phyloP scores from a whole-genome alignment of 2,797 vertebrate genomes.

The Eupleurogrammus muticus region DNA sequence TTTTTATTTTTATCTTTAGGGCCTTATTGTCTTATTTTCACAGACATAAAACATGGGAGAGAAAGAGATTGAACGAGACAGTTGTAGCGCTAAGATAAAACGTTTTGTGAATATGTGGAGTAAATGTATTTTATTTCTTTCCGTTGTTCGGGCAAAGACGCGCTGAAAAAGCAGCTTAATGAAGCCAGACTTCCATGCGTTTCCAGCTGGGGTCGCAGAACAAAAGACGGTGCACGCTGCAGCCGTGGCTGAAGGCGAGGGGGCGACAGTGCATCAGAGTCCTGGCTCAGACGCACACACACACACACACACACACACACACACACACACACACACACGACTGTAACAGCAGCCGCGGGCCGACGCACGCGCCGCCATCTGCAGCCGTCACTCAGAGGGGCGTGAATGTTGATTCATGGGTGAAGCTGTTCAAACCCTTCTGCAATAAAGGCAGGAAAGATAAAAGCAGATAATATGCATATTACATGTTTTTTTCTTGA shows the following conservation, averaged over 20 bases:
- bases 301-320: no score
- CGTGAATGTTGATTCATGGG: conserved; percentile 69
- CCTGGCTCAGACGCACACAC: conserved; percentile 50
- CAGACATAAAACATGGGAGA: no score
- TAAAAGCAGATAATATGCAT: conserved; percentile 70
- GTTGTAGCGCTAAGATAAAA: no score
- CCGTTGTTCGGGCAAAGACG: conserved; percentile 12
- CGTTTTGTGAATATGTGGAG: no score
- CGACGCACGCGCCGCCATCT: conserved; percentile 72
- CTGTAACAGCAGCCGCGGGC: conserved; percentile 70
- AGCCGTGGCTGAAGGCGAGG: conserved; percentile 57
- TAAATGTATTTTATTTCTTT: not conserved
- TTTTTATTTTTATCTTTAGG: no score
- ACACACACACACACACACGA: not conserved
- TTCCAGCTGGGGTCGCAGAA: conserved; percentile 60
- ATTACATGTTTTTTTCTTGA: conserved; percentile 69
- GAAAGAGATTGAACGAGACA: no score
- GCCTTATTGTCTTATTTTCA: no score
- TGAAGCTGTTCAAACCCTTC: conserved; percentile 66
- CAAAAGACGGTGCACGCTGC: conserved; percentile 51
- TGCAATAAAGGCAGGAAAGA: conserved; percentile 67
- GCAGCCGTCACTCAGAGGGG: conserved; percentile 68
- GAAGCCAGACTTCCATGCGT: conserved; percentile 57
- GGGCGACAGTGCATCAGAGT: conserved; percentile 49
- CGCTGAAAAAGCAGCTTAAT: conserved; percentile 58